Evolutionary conservation across 2,888 invertebrate species (phyloP).

Genomic region (Spodoptera exigua): DNA sequence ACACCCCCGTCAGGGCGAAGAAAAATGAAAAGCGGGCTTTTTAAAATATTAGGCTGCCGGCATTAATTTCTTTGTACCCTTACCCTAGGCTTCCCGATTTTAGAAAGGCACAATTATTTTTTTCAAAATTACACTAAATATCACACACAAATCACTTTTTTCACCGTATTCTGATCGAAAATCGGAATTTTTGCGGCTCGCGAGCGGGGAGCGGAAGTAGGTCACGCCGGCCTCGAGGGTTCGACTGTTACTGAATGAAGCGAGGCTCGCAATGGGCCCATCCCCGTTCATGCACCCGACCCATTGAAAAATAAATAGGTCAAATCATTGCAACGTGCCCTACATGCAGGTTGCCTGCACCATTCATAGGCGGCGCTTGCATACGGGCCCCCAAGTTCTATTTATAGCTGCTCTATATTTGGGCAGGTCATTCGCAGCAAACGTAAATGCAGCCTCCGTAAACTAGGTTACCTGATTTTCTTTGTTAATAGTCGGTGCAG

Average conservation of each 20-base stretch:
- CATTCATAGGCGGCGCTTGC: conserved; percentile 79
- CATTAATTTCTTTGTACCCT: conserved; percentile 53
- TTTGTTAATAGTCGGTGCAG: conserved; percentile 78
- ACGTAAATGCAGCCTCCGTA: conserved; percentile 83
- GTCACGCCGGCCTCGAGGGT: conserved; percentile 82
- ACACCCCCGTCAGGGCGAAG: conserved; percentile 60
- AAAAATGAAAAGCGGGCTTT: conserved; percentile 69
- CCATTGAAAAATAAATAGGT: conserved; percentile 89
- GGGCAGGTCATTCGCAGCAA: conserved; percentile 85
- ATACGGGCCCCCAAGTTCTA: conserved; percentile 78
- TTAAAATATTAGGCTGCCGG: conserved; percentile 68
- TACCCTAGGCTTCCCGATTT: conserved; percentile 28
- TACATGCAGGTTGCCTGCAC: conserved; percentile 78
- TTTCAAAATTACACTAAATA: conserved; percentile 21
- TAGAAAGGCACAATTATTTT: conserved; percentile 18
- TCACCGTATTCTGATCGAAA: conserved; percentile 25
- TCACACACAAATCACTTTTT: conserved; percentile 13
- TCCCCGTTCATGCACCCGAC: conserved; percentile 84
- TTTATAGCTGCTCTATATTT: conserved; percentile 87
- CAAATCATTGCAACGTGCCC: conserved; percentile 87
- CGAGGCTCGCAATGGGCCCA: conserved; percentile 79
- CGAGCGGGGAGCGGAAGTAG: conserved; percentile 71
- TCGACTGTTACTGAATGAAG: conserved; percentile 86
- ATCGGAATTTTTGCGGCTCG: conserved; percentile 27
- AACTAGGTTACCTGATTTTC: conserved; percentile 88